These are phyloP conservation scores for Hypomesus transpacificus DNA, from an alignment of 2,113 vertebrate species.

Conservation along the genomic window DNA sequence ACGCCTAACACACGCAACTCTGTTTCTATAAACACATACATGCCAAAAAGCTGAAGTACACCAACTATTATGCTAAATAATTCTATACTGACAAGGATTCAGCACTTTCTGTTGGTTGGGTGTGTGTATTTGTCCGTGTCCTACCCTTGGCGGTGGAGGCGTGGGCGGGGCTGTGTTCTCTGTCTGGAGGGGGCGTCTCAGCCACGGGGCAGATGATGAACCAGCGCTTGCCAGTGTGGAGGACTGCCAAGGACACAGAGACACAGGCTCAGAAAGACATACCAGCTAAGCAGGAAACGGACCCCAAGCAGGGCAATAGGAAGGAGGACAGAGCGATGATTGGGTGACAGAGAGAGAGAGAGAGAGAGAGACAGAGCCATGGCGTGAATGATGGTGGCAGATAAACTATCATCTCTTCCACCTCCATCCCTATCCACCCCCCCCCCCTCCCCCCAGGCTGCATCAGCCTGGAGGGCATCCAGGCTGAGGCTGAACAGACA, in stretches of 20 bases:
- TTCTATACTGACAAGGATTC: background rate
- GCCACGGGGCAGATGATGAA: slow-evolving; percentile 97
- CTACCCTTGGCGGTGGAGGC: slow-evolving; percentile 51
- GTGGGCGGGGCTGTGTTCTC: slow-evolving; percentile 57
- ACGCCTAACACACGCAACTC: background rate
- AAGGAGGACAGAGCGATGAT: background rate
- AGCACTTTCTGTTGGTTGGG: background rate
- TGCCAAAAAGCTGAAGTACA: background rate
- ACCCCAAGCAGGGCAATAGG: no score
- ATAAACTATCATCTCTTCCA: background rate
- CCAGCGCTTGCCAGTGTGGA: slow-evolving; percentile 96
- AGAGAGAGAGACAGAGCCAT: background rate
- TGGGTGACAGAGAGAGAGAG: background rate
- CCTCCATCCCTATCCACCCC: no score
- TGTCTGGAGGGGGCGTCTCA: slow-evolving; percentile 74
- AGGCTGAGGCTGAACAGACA: background rate
- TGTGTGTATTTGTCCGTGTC: slow-evolving; percentile 9
- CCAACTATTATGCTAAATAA: background rate
- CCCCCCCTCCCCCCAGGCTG: no score
- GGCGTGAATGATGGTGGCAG: background rate
- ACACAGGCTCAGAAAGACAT: slow-evolving; percentile 23
- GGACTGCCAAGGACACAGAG: slow-evolving; percentile 70
- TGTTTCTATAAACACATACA: background rate
- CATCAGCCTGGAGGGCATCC: no score
- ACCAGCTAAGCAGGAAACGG: background rate